A percentile compares a stretch with the other conserved stretches of the same genome.
These are phyloP conservation scores for Endomychus coccineus DNA, from an alignment of 2,888 invertebrate genomes.

Conservation along the genomic window DNA sequence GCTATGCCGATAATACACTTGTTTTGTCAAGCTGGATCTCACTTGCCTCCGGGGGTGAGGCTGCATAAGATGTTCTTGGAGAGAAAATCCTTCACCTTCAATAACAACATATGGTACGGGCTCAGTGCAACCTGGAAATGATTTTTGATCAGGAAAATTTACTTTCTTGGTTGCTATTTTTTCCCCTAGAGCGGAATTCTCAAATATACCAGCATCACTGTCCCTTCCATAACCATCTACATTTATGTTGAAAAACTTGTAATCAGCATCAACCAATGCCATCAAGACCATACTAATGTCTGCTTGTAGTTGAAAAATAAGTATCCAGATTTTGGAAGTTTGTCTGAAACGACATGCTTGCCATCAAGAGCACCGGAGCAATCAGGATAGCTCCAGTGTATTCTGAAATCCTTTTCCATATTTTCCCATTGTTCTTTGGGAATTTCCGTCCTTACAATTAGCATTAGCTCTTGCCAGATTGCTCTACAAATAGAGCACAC, in stretches of 20 bases:
- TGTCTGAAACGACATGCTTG: constrained; percentile 4
- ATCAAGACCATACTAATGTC: too few species aligned
- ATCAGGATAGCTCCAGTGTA: constrained; percentile 3
- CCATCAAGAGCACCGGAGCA: constrained; percentile 1
- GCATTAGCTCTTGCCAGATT: too few species aligned
- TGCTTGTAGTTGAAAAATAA: constrained; percentile 5
- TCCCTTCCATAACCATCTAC: constrained; percentile 4
- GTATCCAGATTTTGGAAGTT: constrained; percentile 5
- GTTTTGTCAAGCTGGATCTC: too few species aligned
- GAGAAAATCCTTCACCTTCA: constrained; percentile 2
- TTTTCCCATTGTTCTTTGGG: constrained; percentile 5
- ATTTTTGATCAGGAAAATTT: constrained; percentile 1
- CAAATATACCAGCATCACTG: constrained; percentile 2
- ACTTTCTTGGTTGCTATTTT: constrained; percentile 4
- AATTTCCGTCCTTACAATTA: too few species aligned
- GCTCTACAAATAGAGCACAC: too few species aligned
- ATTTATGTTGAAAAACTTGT: constrained; percentile 4
- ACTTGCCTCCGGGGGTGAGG: too few species aligned
- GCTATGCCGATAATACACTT: too few species aligned
- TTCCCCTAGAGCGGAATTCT: constrained; percentile 4
- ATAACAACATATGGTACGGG: constrained; percentile 4
- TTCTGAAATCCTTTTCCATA: constrained; percentile 4
- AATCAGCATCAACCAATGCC: constrained; percentile 5
- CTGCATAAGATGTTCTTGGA: too few species aligned
- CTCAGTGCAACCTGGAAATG: constrained; percentile 5